phyloP scores from a whole-genome alignment of 30 jellyfish, hydroid and myxozoan genomes.

The Turritopsis rubra region DNA sequence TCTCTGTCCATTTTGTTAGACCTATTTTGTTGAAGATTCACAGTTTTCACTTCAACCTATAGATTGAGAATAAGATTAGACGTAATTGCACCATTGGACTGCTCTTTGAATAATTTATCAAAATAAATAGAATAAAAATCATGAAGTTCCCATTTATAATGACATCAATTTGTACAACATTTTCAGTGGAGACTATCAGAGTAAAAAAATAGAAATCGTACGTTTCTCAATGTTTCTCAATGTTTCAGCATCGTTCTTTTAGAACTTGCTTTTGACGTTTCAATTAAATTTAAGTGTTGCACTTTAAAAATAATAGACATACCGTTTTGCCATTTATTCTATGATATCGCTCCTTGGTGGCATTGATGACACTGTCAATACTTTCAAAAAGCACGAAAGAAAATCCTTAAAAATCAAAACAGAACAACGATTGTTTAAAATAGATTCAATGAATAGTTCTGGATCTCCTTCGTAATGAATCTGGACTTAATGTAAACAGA shows the following conservation, averaged over 20 bases:
- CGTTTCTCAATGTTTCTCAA: no score
- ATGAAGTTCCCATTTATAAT: not conserved
- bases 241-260: no score
- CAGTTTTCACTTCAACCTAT: conserved; percentile 23
- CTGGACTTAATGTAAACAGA: no score
- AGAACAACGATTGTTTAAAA: not conserved
- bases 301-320: no score
- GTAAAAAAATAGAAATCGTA: not conserved
- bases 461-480: no score
- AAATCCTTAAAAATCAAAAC: conserved; percentile 1
- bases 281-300: no score
- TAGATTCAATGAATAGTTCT: no score
- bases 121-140: no score
- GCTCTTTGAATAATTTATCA: no score
- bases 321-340: conserved; percentile 16
- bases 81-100: no score
- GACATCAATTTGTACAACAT: not conserved
- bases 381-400: conserved; percentile 16
- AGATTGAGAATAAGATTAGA: not conserved
- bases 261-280: no score
- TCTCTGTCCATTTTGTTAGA: not conserved
- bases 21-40: not conserved
- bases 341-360: conserved; percentile 18
- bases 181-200: not conserved
- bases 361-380: conserved; percentile 14